Base-by-base conservation (phyloP, 1,140 invertebrate species). In the Ips nitidus region DNA sequence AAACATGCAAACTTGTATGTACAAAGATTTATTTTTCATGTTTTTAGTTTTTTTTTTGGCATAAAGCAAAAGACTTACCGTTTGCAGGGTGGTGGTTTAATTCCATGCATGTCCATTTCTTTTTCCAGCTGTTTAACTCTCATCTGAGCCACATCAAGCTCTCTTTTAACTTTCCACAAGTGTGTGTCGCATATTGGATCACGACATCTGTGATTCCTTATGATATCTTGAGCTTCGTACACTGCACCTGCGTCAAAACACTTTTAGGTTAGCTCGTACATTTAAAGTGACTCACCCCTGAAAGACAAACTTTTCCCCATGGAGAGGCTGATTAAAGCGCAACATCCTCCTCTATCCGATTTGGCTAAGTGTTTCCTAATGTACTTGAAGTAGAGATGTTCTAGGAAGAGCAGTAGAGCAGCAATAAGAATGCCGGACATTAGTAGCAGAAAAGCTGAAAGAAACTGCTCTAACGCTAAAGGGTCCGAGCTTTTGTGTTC, bases 371-470 rank as follows among this genome's bases (percentile, higher is more conserved):
- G 91, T 77, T 93, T 90, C 41, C 95, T 85, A 60, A 92, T 86
- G 80, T 96, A 97, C 77, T 93, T 93, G 81, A 96, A 98, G 81
- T 98, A 98, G 40, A 97, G 81, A 81, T 97, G 91, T 81, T 99
- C 97, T n/a, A 96, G 80, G 2, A 93, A 82, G 4, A 98, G 85
- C 52, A 98, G 85, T 4, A 95, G 73, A 0, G 92, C 88, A 0
- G 94, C 93, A 64, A 98, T 82, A 56, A 97, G 82, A 71, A 98
- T 94, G 41, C 97, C 97, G 64, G 91, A 93, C 85, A 94, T 95
- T 7, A 99, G 86, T 65, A 99, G 86, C 6, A 99, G 86, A 80
- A 99, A 99, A 22, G 97, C 97, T 42, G 94, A 97, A 76, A 98
- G 90, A 82, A 99, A 99, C 83, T 99, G 97, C 79, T 98, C 94